phyloP scores from a whole-genome alignment of 2,888 invertebrate genomes.

The Gastrophysa polygoni region DNA sequence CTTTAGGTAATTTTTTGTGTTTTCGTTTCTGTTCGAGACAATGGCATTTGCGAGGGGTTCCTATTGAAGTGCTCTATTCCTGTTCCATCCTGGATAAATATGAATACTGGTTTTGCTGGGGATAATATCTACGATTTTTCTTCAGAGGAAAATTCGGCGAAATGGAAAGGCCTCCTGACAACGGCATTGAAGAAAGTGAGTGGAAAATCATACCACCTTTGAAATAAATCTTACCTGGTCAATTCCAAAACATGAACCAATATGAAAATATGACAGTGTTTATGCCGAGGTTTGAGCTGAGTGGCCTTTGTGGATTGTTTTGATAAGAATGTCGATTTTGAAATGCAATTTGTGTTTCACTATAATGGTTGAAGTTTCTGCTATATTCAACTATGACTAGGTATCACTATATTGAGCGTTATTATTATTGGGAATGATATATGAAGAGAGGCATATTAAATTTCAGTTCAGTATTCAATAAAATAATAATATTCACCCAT shows the following conservation, averaged over 20 bases:
- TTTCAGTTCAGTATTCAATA: too few relatives aligned
- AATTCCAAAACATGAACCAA: conserved; percentile 21
- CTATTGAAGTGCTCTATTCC: conserved; percentile 36
- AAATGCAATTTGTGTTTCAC: too few relatives aligned
- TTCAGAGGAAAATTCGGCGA: conserved; percentile 85
- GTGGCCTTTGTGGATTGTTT: too few relatives aligned
- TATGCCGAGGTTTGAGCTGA: too few relatives aligned
- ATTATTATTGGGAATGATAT: too few relatives aligned
- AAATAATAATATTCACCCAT: too few relatives aligned
- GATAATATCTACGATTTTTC: conserved; percentile 79
- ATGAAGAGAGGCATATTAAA: too few relatives aligned
- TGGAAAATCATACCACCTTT: background rate
- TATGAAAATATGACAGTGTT: background rate
- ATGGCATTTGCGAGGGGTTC: conserved; percentile 40
- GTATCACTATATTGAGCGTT: too few relatives aligned
- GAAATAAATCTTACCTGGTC: background rate
- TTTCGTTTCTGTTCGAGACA: conserved; percentile 40
- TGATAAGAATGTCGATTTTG: too few relatives aligned
- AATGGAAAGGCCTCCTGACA: conserved; percentile 92
- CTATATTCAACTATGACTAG: too few relatives aligned
- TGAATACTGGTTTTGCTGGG: conserved; percentile 60
- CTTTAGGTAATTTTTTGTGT: conserved; percentile 41
- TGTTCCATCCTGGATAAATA: conserved; percentile 42
- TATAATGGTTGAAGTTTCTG: too few relatives aligned
- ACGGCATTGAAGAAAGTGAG: conserved; percentile 85